Base-by-base conservation (phyloP, 1,140 invertebrate genomes). In the Drosophila suzukii region DNA sequence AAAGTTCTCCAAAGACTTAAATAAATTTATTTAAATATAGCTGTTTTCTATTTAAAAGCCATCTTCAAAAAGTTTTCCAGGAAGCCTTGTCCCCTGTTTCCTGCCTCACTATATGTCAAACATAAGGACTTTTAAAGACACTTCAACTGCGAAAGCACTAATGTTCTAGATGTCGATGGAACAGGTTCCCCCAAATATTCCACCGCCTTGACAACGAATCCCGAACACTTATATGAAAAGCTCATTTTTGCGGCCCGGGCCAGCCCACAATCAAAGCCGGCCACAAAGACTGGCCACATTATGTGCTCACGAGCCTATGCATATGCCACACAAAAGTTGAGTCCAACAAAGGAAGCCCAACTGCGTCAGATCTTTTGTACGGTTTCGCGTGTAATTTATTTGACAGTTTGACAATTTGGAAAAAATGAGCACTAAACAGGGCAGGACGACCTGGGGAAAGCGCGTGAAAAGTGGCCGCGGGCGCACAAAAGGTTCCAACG, bases 361-460 rank as follows among this genome's bases (percentile, higher is more conserved):
- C 71, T 62, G 55, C 51, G 77, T 71, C 77, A 80, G 55, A 68
- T 81, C 61, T 81, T 86, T 86, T 85, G 70, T 72, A 62, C 53
- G 65, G 56, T 68, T 83, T 83, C 63, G 66, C 49, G 51, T 86
- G 75, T 86, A 86, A 86, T 86, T 86, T 86, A 86, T 86, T 86
- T 86, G 82, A 88, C 82, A 86, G 83, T 82, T 86, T 86, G 82
- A 86, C 82, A 86, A 86, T 88, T 86, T 82, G 60, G 54, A 88
- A 75, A 75, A 55, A 74, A 61, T 56, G 76, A 46, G 51, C 32
- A 30, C 34, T 49, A 55, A 76, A 67, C 44, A 67, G 53, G 41
- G 54, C 39, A 46, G 44, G 44, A 36, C 41, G 20, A 61, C 32
- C 47, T 50, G 60, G 43, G 27, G 63, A 85, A 85, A 78, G 61